A percentile compares a stretch with the other conserved stretches of the same genome.
Evolutionary conservation across 2,113 vertebrate genomes (phyloP).

Genomic region (Syngnathus floridae): DNA sequence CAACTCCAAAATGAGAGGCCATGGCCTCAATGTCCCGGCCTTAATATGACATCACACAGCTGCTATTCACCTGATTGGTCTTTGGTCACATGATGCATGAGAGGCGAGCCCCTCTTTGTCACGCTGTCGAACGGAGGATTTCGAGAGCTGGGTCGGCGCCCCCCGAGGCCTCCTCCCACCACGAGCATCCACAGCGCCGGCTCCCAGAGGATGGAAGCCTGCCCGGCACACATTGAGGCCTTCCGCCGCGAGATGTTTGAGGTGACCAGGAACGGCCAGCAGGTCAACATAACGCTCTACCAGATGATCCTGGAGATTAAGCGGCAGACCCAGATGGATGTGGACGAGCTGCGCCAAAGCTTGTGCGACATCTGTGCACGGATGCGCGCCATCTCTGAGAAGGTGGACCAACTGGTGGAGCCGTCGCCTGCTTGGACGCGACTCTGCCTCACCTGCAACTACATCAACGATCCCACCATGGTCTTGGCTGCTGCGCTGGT

Average conservation of each 20-base stretch:
- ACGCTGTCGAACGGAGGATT: neutral
- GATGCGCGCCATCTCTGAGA: neutral
- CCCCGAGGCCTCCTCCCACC: neutral
- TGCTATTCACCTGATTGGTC: neutral
- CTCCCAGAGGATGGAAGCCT: constrained; percentile 1
- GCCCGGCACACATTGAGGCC: constrained; percentile 1
- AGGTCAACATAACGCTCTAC: constrained; percentile 7
- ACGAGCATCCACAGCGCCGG: neutral
- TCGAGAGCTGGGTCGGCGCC: neutral
- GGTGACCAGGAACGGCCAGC: constrained; percentile 6
- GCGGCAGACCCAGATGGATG: constrained; percentile 10
- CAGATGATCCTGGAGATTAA: constrained; percentile 7
- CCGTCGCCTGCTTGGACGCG: neutral
- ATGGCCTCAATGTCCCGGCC: neutral
- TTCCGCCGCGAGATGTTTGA: constrained; percentile 8
- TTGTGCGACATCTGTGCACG: neutral
- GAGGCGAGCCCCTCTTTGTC: neutral
- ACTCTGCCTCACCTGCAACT: neutral
- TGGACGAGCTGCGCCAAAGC: constrained; percentile 4
- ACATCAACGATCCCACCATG: neutral
- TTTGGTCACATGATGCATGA: neutral
- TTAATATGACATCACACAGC: constrained; percentile 8
- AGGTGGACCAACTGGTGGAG: constrained; percentile 8
- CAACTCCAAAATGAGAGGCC: too few species aligned
- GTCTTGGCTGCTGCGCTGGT: neutral